Base-by-base conservation (phyloP, 2,113 vertebrate genomes). In the Vidua chalybeata region DNA sequence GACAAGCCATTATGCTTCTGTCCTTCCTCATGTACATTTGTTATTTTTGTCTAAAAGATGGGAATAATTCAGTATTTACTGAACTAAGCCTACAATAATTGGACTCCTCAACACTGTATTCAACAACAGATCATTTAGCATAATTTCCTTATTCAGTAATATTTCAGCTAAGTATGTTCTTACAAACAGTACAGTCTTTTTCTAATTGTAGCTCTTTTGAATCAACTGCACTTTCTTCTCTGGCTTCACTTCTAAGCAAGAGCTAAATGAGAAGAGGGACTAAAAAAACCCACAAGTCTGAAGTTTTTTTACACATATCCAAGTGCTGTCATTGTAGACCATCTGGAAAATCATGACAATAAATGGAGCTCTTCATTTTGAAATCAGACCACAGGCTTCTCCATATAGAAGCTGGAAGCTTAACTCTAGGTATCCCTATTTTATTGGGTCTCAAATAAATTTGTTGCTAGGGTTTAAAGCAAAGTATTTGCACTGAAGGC, bases 1-100 rank as follows among this genome's bases (percentile, higher is more conserved):
- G 19, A 74, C 5, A 51, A 75, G 33, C 5, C 28, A 55, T 45
- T 86, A 77, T 77, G 28, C 37, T 69, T 74, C 68, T 83, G 43
- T 43, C 21, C 17, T 72, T 75, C 43, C 31, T 67, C 0, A 0
- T 14, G 1, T 12, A 9, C 15, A 59, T 43, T 56, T 84, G 20
- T 51, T 37, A 21, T 43, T 85, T 72, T 82, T 82, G 12, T 33
- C 58, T 85, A 43, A 79, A 88, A 15, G 18, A 64, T 30, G 7
- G 48, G 45, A 92, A 75, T 63, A 67, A 82, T 59, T 79, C 51
- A 76, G 35, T 54, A 71, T 28, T 41, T 73, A 58, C 22, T 13
- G 11, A 41, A 73, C 24, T 21, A 58, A 58, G 62, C 16, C 26
- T 41, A 67, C 52, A 37, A 18, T 43, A 67, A 85, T n/a, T 31